Evolutionary conservation across 2,888 invertebrate genomes (phyloP).

Genomic region (Stegophylla sp.): DNA sequence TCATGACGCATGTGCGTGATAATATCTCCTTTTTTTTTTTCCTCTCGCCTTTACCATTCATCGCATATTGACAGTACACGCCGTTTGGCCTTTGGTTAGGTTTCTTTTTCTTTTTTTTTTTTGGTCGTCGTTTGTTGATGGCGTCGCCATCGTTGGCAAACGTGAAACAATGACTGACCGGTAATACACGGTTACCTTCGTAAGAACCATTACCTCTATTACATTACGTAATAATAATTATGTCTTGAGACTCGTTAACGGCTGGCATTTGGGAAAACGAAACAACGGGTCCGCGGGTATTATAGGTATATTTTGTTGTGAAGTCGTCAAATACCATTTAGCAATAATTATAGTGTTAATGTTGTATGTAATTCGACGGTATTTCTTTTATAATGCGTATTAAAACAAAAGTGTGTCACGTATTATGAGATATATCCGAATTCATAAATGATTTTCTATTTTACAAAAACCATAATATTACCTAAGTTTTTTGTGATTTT

Average conservation of each 20-base stretch:
- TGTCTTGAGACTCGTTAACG: too few species aligned
- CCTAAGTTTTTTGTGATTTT: neutral
- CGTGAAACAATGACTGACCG: too few species aligned
- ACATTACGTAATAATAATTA: too few species aligned
- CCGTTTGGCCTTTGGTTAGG: neutral
- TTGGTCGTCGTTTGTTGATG: too few species aligned
- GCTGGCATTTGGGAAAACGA: neutral
- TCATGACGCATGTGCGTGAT: neutral
- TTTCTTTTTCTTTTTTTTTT: too few species aligned
- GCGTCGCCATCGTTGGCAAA: too few species aligned
- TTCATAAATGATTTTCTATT: neutral
- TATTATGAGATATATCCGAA: slow-evolving; percentile 50
- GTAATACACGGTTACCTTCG: too few species aligned
- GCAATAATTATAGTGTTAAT: neutral
- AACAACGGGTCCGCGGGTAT: neutral
- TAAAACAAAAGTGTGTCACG: slow-evolving; percentile 52
- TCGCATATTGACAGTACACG: neutral
- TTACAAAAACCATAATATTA: neutral
- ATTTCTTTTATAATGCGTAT: slow-evolving; percentile 55
- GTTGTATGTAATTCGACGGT: slow-evolving; percentile 16
- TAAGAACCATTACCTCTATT: too few species aligned
- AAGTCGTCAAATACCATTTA: neutral
- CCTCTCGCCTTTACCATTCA: neutral
- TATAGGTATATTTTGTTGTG: neutral
- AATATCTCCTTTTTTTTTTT: neutral